Conservation (phyloP, 2,113 vertebrate species). For the Rostratula benghalensis region DNA sequence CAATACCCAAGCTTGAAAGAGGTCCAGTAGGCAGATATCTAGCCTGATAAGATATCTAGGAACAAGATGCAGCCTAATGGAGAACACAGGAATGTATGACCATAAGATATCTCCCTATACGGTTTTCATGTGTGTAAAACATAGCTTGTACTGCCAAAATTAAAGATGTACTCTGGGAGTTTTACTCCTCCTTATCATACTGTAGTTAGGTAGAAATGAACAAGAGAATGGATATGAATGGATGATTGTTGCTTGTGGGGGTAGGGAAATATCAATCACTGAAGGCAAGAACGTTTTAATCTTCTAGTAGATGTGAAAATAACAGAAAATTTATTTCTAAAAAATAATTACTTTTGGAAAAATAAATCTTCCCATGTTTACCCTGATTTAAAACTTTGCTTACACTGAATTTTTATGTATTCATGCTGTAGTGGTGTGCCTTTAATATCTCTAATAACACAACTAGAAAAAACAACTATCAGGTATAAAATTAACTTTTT, state of each 20-base stretch:
- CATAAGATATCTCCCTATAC: not conserved
- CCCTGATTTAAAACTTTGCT: not conserved
- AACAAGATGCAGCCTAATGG: not conserved
- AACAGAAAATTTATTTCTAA: not conserved
- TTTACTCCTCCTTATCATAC: not conserved
- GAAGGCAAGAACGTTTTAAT: not conserved
- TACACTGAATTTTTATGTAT: not conserved
- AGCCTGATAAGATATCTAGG: not conserved
- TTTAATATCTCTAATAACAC: not conserved
- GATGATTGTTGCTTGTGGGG: not conserved
- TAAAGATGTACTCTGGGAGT: not conserved
- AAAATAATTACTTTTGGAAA: not conserved
- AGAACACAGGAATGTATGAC: not conserved
- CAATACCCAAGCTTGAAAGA: not conserved
- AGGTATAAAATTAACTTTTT: not conserved
- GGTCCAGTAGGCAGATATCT: not conserved
- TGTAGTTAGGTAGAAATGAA: not conserved
- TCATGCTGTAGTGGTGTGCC: not conserved
- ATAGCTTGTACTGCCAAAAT: not conserved
- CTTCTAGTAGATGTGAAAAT: not conserved
- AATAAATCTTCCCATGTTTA: not conserved
- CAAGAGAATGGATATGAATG: not conserved
- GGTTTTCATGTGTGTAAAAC: not conserved
- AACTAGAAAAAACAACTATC: not conserved
- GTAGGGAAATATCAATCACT: not conserved